phyloP scores from a whole-genome alignment of 1,140 invertebrate species.

The Tetragonula clypearis region DNA sequence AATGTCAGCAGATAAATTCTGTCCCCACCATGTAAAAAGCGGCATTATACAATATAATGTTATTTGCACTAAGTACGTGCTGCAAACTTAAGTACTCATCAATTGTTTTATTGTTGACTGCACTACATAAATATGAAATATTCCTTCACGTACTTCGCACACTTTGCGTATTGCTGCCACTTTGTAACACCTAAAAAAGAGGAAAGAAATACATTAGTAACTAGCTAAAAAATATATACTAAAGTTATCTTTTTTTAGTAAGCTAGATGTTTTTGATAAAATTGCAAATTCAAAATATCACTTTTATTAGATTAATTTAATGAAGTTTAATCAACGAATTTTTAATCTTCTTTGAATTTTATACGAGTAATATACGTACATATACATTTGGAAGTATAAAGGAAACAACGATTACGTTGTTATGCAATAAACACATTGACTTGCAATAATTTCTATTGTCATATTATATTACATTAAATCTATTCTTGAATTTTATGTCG shows the following conservation, averaged over 20 bases:
- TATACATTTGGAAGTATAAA: not conserved
- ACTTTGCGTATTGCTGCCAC: not conserved
- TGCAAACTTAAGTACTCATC: constrained; percentile 3
- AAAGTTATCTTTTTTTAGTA: not conserved
- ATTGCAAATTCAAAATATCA: not conserved
- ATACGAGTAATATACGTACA: not conserved
- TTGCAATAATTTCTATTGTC: constrained; percentile 19
- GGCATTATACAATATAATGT: constrained; percentile 40
- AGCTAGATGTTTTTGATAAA: not conserved
- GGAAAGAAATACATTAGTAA: not conserved
- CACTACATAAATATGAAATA: not conserved
- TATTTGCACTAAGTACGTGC: constrained; percentile 11
- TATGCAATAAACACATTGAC: constrained; percentile 34
- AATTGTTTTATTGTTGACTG: constrained; percentile 16
- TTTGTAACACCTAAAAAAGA: not conserved
- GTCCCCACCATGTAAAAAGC: constrained; percentile 56
- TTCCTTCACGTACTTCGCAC: not conserved
- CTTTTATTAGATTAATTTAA: not conserved
- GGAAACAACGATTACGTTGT: not conserved
- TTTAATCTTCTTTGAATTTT: not conserved
- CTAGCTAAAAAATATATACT: not conserved
- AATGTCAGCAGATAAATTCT: constrained; percentile 46
- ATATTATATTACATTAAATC: not conserved
- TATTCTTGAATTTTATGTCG: not conserved
- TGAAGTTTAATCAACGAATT: not conserved